A percentile compares a stretch with the other conserved stretches of the same genome.
Conservation (phyloP, 2,113 vertebrate genomes). For the Eublepharis macularius region DNA sequence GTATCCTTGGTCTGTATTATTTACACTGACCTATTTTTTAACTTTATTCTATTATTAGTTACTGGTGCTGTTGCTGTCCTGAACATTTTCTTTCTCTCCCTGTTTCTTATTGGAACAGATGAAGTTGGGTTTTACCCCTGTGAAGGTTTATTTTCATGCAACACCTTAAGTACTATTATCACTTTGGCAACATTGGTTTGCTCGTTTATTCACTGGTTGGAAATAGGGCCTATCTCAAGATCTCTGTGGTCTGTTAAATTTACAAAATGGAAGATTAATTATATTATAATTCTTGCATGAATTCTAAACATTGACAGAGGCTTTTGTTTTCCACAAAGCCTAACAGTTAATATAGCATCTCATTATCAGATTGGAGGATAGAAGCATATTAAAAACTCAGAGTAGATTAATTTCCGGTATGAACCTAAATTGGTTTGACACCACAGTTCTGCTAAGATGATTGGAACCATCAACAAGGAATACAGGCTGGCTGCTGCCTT, state of each 20-base stretch:
- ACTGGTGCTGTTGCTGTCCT: conserved; percentile 1
- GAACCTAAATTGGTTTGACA: conserved; percentile 71
- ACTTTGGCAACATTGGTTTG: conserved; percentile 52
- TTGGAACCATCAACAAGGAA: conserved; percentile 54
- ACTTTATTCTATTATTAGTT: conserved; percentile 24
- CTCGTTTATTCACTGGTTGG: conserved; percentile 51
- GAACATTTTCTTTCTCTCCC: conserved; percentile 16
- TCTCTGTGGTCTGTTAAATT: conserved; percentile 69
- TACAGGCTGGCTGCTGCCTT: conserved; percentile 37
- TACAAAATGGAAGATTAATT: conserved; percentile 78
- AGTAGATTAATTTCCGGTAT: conserved; percentile 81
- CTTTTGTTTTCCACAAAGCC: conserved; percentile 65
- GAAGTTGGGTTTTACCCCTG: conserved; percentile 32
- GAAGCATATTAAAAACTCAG: conserved; percentile 80
- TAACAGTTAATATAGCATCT: conserved; percentile 72
- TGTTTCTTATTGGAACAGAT: conserved; percentile 40
- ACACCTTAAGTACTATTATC: conserved; percentile 40
- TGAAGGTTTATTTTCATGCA: conserved; percentile 38
- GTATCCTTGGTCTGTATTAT: conserved; percentile 50
- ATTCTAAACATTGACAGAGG: conserved; percentile 63
- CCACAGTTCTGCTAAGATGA: conserved; percentile 43
- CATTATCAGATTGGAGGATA: conserved; percentile 72
- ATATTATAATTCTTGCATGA: conserved; percentile 60
- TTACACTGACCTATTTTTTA: conserved; percentile 65
- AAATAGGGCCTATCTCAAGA: conserved; percentile 65